A percentile compares a stretch with the other conserved stretches of the same genome.
phyloP scores from a whole-genome alignment of 2,888 invertebrate genomes.

The Dicyrtoma fusca region DNA sequence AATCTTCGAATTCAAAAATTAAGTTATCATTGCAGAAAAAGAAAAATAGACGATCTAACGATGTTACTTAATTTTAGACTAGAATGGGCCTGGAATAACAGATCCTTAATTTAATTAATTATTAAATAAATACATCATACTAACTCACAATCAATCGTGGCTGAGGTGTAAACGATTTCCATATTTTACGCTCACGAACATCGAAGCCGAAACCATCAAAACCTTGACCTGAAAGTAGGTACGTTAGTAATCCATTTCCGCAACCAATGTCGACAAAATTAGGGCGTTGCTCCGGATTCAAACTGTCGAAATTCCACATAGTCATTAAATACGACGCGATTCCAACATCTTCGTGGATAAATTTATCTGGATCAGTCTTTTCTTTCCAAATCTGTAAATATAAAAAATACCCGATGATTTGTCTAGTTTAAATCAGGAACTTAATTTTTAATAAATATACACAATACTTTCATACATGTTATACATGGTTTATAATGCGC shows the following conservation, averaged over 20 bases:
- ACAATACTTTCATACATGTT: no score
- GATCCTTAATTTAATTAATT: no score
- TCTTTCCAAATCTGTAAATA: slow-evolving; percentile 83
- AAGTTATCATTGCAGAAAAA: no score
- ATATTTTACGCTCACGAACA: slow-evolving; percentile 81
- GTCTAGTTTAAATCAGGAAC: no score
- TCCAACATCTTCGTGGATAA: slow-evolving; percentile 94
- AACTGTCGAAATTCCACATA: slow-evolving; percentile 71
- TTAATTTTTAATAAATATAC: no score
- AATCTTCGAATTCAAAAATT: no score
- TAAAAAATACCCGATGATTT: no score
- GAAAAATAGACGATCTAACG: no score
- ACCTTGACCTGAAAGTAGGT: slow-evolving; percentile 83
- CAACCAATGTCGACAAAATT: slow-evolving; percentile 94
- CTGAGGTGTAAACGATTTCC: slow-evolving; percentile 66
- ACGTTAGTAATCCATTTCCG: slow-evolving; percentile 93
- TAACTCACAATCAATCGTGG: slow-evolving; percentile 69
- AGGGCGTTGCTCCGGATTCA: slow-evolving; percentile 58
- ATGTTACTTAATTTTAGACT: no score
- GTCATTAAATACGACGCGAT: slow-evolving; percentile 85
- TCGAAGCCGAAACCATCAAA: slow-evolving; percentile 80
- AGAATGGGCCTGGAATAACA: no score
- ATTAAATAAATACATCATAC: no score
- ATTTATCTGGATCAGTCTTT: slow-evolving; percentile 90
- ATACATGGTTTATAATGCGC: no score